phyloP scores from a whole-genome alignment of 2,113 vertebrate genomes.

The Nycticryphes semicollaris region DNA sequence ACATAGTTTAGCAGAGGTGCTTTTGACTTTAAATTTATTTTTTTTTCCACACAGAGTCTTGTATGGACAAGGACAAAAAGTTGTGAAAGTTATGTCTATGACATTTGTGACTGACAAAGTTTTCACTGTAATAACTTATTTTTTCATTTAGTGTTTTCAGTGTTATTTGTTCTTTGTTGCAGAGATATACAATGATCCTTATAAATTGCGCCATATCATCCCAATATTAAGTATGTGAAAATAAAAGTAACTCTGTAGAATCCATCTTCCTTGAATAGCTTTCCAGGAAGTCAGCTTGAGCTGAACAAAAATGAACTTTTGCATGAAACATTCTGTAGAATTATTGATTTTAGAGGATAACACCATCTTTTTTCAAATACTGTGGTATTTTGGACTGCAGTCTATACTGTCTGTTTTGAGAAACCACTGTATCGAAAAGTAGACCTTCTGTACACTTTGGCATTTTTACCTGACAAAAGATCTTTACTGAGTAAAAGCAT shows the following conservation, averaged over 20 bases:
- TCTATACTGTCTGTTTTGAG: not conserved
- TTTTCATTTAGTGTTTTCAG: not conserved
- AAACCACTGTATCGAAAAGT: not conserved
- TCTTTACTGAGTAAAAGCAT: not conserved
- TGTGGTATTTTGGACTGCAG: not conserved
- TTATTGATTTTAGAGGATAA: not conserved
- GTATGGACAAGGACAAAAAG: not conserved
- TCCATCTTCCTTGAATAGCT: not conserved
- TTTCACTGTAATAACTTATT: not conserved
- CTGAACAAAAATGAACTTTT: not conserved
- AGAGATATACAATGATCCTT: not conserved
- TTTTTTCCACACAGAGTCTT: not conserved
- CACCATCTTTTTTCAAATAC: not conserved
- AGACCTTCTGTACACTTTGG: not conserved
- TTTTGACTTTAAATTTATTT: not conserved
- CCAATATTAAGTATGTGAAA: not conserved
- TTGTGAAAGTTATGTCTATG: not conserved
- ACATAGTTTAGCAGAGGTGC: not conserved
- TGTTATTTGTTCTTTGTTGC: not conserved
- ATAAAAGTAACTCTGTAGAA: not conserved
- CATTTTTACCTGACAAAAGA: not conserved
- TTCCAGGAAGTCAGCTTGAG: not conserved
- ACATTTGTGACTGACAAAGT: not conserved
- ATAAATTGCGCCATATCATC: not conserved
- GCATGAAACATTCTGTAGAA: not conserved